Conservation (phyloP, 2,797 vertebrate species). For the Cottoperca gobio region DNA sequence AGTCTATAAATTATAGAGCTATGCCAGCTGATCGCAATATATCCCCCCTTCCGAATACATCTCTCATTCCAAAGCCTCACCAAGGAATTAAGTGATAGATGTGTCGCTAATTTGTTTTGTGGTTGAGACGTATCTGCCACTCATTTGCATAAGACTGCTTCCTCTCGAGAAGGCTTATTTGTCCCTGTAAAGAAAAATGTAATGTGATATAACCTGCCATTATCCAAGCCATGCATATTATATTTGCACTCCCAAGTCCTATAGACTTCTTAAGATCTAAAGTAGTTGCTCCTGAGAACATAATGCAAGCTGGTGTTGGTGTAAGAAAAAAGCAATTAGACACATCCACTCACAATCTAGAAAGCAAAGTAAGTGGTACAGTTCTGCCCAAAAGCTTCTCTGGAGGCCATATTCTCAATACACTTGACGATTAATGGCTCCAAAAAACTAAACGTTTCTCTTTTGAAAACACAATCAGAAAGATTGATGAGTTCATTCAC, state of each 20-base stretch:
- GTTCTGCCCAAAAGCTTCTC: not conserved
- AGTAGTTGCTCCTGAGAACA: not conserved
- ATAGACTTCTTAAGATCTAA: slow-evolving; percentile 4
- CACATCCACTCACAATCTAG: not conserved
- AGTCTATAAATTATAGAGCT: slow-evolving; percentile 73
- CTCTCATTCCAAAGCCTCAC: slow-evolving; percentile 31
- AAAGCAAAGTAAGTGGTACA: not conserved
- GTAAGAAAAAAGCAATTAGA: not conserved
- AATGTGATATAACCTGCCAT: slow-evolving; percentile 22
- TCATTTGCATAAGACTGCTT: slow-evolving; percentile 47
- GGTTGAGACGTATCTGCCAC: slow-evolving; percentile 45
- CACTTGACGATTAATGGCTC: slow-evolving; percentile 20
- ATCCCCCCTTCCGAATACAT: slow-evolving; percentile 42
- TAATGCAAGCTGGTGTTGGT: not conserved
- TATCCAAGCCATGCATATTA: slow-evolving; percentile 17
- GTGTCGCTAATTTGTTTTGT: slow-evolving; percentile 62
- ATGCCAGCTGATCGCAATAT: slow-evolving; percentile 61
- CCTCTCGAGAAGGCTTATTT: slow-evolving; percentile 29
- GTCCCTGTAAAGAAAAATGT: slow-evolving; percentile 16
- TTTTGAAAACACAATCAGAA: slow-evolving; percentile 30
- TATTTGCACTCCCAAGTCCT: not conserved
- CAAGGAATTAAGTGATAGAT: slow-evolving; percentile 53
- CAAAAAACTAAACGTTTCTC: not conserved
- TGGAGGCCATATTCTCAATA: not conserved
- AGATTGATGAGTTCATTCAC: slow-evolving; percentile 40